Evolutionary conservation across 2,113 vertebrate species (phyloP).

Genomic region (Hiodon tergisus): DNA sequence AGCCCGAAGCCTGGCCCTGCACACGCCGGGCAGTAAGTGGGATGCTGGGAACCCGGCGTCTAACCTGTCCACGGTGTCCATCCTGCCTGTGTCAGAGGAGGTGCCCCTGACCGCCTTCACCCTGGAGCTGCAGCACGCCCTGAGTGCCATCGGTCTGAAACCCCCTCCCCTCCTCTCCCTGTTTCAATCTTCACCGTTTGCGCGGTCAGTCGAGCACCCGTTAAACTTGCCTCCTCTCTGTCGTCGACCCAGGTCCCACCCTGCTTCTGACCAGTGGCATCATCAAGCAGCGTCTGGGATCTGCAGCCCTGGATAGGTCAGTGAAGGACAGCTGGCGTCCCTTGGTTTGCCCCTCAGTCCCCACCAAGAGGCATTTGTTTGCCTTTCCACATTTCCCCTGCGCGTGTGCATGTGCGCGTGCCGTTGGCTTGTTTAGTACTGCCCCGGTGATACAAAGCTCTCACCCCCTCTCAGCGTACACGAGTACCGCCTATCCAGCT

Average conservation of each 20-base stretch:
- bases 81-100: slow-evolving; percentile 85
- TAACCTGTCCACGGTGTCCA: slow-evolving; percentile 84
- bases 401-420: too few species aligned
- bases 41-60: slow-evolving; percentile 76
- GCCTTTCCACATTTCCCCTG: too few species aligned
- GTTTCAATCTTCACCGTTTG: too few species aligned
- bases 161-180: neutral
- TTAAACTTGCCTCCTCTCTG: neutral
- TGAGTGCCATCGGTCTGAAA: slow-evolving; percentile 73
- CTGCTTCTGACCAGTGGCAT: slow-evolving; percentile 86
- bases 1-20: slow-evolving; percentile 73
- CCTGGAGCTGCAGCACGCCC: slow-evolving; percentile 86
- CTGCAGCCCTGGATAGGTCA: slow-evolving; percentile 87
- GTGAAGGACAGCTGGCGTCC: neutral
- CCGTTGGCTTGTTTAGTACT: too few species aligned
- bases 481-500: slow-evolving; percentile 87
- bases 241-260: slow-evolving; percentile 65
- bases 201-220: neutral
- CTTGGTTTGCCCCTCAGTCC: neutral
- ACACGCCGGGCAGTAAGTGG: slow-evolving; percentile 75
- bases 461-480: slow-evolving; percentile 65
- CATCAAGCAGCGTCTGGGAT: slow-evolving; percentile 82
- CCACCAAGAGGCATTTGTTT: neutral
- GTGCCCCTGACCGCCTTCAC: slow-evolving; percentile 85
- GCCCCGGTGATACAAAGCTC: neutral